Percentiles rank a stretch among this genome's conserved stretches.
These are phyloP conservation scores for Autographa gamma DNA, from an alignment of 2,888 invertebrate species.

Conservation along the genomic window DNA sequence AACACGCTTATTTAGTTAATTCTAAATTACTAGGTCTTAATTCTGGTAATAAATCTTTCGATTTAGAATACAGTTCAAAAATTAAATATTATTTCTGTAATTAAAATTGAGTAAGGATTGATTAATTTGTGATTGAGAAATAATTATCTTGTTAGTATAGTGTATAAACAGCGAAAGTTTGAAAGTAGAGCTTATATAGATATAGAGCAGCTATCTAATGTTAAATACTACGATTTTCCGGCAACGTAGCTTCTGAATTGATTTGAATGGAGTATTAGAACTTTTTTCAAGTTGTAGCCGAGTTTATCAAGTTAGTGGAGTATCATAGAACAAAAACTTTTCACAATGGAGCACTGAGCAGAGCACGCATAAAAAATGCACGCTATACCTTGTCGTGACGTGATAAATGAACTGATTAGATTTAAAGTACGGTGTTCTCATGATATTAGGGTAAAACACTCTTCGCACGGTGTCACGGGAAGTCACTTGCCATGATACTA, in stretches of 20 bases:
- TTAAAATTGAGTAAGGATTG: no score
- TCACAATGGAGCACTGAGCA: conserved; percentile 1
- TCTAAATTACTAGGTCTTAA: conserved; percentile 24
- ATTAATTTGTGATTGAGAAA: neutral
- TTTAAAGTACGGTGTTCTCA: conserved; percentile 36
- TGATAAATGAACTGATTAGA: conserved; percentile 52
- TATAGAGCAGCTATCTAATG: neutral
- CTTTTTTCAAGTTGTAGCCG: neutral
- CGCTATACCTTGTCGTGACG: conserved; percentile 46
- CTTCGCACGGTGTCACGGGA: conserved; percentile 26
- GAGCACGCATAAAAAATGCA: conserved; percentile 14
- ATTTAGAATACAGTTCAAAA: no score
- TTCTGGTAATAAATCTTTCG: neutral
- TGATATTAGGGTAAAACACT: conserved; percentile 41
- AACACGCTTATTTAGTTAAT: conserved; percentile 44
- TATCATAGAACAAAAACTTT: conserved; percentile 16
- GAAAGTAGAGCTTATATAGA: neutral
- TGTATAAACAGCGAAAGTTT: neutral
- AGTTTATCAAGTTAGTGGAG: neutral
- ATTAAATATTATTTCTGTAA: no score
- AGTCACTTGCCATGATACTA: conserved; percentile 16
- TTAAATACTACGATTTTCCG: neutral
- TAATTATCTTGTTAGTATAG: neutral
- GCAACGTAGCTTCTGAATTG: neutral
- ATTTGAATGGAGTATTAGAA: neutral